Evolutionary conservation across 2,888 invertebrate species (phyloP).

Genomic region (Mimas tiliae): DNA sequence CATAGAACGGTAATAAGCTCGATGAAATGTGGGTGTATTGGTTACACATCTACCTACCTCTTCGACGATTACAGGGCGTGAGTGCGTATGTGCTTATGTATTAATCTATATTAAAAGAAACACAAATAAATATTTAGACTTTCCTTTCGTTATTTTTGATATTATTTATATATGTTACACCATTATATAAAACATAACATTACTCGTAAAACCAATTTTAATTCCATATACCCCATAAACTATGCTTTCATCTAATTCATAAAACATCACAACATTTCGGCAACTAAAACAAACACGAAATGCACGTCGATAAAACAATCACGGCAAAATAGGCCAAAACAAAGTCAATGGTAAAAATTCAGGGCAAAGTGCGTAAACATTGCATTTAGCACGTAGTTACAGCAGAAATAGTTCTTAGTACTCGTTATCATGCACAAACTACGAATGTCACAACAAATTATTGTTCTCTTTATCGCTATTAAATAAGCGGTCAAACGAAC

Average conservation of each 20-base stretch:
- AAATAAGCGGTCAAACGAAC: conserved; percentile 16
- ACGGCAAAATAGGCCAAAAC: conserved; percentile 8
- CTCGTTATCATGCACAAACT: conserved; percentile 14
- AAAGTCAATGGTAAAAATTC: conserved; percentile 23
- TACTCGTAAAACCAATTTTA: not conserved
- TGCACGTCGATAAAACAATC: not conserved
- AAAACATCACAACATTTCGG: not conserved
- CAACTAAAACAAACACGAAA: not conserved
- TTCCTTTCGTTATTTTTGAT: not conserved
- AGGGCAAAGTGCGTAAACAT: conserved; percentile 23
- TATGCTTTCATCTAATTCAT: not conserved
- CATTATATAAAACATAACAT: no score
- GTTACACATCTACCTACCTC: no score
- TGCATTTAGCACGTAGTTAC: conserved; percentile 23
- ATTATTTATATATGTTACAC: not conserved
- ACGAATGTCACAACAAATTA: not conserved
- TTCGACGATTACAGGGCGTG: no score
- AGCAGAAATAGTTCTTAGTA: conserved; percentile 19
- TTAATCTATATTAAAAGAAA: not conserved
- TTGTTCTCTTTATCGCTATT: conserved; percentile 15
- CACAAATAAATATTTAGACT: no score
- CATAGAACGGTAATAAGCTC: no score
- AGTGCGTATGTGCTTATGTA: no score
- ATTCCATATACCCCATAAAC: not conserved
- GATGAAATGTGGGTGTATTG: no score